Conservation (phyloP, 2,113 vertebrate genomes). For the Leucosticte australis region DNA sequence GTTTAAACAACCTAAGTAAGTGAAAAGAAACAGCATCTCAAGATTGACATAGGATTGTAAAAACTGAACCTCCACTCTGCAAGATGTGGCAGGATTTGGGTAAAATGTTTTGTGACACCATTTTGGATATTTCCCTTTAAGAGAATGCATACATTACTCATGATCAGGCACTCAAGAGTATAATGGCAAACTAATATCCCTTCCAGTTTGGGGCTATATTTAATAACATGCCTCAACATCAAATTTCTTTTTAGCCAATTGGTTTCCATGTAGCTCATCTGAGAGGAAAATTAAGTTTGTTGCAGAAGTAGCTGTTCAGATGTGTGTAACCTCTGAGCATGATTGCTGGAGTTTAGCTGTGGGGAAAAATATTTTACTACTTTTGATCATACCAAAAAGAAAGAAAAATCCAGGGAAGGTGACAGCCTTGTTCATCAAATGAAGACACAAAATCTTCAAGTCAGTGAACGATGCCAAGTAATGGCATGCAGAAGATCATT, state of each 20-base stretch:
- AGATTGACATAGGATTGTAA: not conserved
- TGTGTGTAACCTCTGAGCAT: not conserved
- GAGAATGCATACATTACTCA: not conserved
- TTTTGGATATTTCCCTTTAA: not conserved
- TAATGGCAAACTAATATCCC: not conserved
- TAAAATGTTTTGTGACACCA: not conserved
- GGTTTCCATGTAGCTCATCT: not conserved
- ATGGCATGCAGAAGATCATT: conserved; percentile 35
- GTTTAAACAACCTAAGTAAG: not conserved
- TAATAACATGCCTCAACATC: not conserved
- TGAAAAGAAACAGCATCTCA: not conserved
- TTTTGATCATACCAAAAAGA: conserved; percentile 3
- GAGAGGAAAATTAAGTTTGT: not conserved
- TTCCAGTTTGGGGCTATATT: not conserved
- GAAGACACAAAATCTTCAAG: not conserved
- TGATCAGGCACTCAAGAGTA: not conserved
- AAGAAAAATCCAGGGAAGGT: not conserved
- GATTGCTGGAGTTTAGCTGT: not conserved
- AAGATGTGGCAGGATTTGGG: not conserved
- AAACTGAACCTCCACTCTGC: not conserved
- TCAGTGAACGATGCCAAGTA: not conserved
- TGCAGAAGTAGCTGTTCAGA: not conserved
- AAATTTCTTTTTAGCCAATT: not conserved
- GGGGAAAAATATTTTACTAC: not conserved
- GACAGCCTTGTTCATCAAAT: conserved; percentile 24